Conservation (phyloP, 2,113 vertebrate genomes). For the Coptodon rendalli region DNA sequence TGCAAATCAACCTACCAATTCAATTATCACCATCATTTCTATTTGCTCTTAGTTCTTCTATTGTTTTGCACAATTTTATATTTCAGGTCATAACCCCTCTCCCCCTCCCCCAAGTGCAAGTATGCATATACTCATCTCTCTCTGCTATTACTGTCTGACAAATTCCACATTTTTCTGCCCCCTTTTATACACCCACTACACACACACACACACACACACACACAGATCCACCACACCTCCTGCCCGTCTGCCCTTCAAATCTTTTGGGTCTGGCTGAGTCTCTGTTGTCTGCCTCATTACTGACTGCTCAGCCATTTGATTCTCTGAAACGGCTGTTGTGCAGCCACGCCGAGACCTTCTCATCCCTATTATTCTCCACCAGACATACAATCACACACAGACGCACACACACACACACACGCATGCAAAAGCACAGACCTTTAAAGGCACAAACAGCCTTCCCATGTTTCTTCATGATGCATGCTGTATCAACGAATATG, state of each 20-base stretch:
- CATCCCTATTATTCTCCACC: constrained; percentile 17
- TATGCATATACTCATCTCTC: constrained; percentile 38
- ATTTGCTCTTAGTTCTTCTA: background rate
- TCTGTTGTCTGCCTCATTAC: constrained; percentile 72
- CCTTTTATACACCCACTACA: background rate
- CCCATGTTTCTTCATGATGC: constrained; percentile 40
- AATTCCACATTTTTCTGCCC: constrained; percentile 52
- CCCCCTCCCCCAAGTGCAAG: background rate
- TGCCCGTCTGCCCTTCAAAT: constrained; percentile 75
- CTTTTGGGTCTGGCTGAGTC: constrained; percentile 80
- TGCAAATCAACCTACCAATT: constrained; percentile 9
- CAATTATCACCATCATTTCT: background rate
- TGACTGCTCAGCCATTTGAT: constrained; percentile 74
- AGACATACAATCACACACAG: background rate
- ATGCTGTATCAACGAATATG: constrained; percentile 21
- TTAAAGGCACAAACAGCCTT: constrained; percentile 57
- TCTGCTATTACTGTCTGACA: constrained; percentile 54
- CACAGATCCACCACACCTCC: background rate
- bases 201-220: background rate
- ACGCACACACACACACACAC: background rate
- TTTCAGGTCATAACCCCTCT: constrained; percentile 13
- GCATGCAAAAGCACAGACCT: background rate
- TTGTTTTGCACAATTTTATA: constrained; percentile 33
- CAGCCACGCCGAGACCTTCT: constrained; percentile 42
- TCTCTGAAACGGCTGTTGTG: constrained; percentile 67